phyloP scores from a whole-genome alignment of 1,140 invertebrate species.

The Eriosoma lanigerum region DNA sequence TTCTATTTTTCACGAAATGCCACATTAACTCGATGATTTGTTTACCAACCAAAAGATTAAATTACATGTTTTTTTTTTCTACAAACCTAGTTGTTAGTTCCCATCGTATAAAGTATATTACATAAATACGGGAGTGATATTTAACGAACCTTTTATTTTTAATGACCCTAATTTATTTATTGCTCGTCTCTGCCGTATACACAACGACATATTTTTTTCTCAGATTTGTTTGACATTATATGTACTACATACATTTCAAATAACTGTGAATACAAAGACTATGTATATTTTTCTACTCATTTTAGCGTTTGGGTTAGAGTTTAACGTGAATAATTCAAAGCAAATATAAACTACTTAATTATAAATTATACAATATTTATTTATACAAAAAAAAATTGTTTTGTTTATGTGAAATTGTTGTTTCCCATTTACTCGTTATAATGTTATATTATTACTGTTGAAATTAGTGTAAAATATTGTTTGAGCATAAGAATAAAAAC shows the following conservation, averaged over 20 bases:
- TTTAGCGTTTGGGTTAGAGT: too few relatives aligned
- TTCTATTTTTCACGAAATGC: too few relatives aligned
- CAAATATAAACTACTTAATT: background rate
- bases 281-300: background rate
- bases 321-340: background rate
- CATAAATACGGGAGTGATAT: background rate
- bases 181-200: background rate
- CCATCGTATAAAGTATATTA: background rate
- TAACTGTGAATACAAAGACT: background rate
- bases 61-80: background rate
- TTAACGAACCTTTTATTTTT: conserved; percentile 29
- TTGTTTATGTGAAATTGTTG: too few relatives aligned
- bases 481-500: background rate
- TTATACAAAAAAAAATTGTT: too few relatives aligned
- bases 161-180: conserved; percentile 6
- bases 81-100: background rate
- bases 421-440: too few relatives aligned
- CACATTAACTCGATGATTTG: background rate
- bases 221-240: background rate
- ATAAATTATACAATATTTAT: background rate
- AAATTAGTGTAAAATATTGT: too few relatives aligned
- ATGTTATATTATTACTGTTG: too few relatives aligned
- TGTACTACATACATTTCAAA: background rate
- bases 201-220: background rate
- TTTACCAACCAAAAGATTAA: background rate